Percentiles rank a stretch among this genome's conserved stretches.
phyloP scores from a whole-genome alignment of 2,888 invertebrate species.

The Caenorhabditis zanzibari region DNA sequence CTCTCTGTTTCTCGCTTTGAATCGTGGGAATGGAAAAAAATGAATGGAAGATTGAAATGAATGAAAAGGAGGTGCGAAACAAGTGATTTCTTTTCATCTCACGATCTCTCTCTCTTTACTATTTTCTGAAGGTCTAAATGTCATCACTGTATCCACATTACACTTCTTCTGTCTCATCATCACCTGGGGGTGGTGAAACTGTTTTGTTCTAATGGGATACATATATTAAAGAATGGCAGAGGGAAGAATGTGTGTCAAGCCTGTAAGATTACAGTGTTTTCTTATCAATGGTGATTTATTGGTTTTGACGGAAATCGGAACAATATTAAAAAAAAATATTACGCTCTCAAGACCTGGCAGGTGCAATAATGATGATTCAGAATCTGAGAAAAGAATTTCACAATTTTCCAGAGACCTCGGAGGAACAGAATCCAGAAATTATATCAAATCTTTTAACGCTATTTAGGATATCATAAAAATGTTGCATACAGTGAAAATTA shows the following conservation, averaged over 20 bases:
- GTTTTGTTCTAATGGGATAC: conserved; percentile 15
- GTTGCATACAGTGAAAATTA: no score
- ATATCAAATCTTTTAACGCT: no score
- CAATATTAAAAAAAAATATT: conserved; percentile 9
- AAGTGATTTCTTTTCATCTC: conserved; percentile 30
- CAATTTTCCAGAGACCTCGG: not conserved
- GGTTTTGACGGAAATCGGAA: conserved; percentile 28
- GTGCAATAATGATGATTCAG: not conserved
- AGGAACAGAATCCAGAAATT: not conserved
- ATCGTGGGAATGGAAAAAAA: conserved; percentile 25
- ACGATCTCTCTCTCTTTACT: conserved; percentile 23
- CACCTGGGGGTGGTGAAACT: not conserved
- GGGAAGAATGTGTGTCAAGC: not conserved
- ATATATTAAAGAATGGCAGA: conserved; percentile 5
- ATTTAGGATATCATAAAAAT: no score
- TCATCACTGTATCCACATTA: conserved; percentile 51
- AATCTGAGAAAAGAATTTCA: not conserved
- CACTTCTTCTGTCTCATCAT: conserved; percentile 50
- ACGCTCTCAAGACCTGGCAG: not conserved
- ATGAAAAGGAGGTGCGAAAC: conserved; percentile 49
- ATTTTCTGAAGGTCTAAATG: conserved; percentile 40
- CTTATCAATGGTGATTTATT: conserved; percentile 39
- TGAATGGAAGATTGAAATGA: conserved; percentile 33
- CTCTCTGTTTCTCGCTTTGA: conserved; percentile 40
- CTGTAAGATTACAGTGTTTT: conserved; percentile 47